These are phyloP conservation scores for Trichomycterus rosablanca DNA, from an alignment of 2,113 vertebrate genomes.

Conservation along the genomic window DNA sequence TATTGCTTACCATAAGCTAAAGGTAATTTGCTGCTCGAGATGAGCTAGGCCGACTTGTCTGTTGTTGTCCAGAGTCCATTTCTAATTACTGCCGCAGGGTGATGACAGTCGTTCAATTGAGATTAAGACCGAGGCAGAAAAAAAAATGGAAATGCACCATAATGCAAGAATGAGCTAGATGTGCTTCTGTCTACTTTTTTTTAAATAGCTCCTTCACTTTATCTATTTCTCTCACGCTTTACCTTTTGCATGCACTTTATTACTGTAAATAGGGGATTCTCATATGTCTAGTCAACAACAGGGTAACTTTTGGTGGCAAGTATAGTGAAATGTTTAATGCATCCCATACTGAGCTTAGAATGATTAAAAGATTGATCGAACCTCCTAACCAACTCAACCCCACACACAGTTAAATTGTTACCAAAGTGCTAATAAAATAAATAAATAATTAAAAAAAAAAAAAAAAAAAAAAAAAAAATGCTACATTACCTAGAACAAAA, in stretches of 20 bases:
- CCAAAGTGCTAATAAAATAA: too few relatives aligned
- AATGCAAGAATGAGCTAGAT: constrained; percentile 65
- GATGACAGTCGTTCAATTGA: constrained; percentile 71
- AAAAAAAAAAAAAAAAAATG: too few relatives aligned
- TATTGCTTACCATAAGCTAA: constrained; percentile 76
- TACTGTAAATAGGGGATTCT: constrained; percentile 52
- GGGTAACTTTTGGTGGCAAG: constrained; percentile 36
- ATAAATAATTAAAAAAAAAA: too few relatives aligned
- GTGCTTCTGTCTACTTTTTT: constrained; percentile 60
- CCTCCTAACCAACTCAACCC: constrained; percentile 25
- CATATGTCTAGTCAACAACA: constrained; percentile 41
- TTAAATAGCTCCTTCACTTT: constrained; percentile 52
- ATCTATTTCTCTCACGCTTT: constrained; percentile 21
- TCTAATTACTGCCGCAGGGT: constrained; percentile 71
- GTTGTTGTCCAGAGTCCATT: constrained; percentile 70
- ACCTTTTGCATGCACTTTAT: constrained; percentile 46
- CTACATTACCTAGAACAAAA: too few relatives aligned
- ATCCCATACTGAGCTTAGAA: constrained; percentile 35
- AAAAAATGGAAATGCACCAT: constrained; percentile 68
- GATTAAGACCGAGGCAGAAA: constrained; percentile 62
- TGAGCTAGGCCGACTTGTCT: constrained; percentile 64
- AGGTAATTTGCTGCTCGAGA: constrained; percentile 73
- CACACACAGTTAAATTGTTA: constrained; percentile 7
- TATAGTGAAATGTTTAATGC: constrained; percentile 32
- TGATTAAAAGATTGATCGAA: constrained; percentile 30